Evolutionary conservation across 2,113 vertebrate genomes (phyloP).

Genomic region (Desmodus rotundus): DNA sequence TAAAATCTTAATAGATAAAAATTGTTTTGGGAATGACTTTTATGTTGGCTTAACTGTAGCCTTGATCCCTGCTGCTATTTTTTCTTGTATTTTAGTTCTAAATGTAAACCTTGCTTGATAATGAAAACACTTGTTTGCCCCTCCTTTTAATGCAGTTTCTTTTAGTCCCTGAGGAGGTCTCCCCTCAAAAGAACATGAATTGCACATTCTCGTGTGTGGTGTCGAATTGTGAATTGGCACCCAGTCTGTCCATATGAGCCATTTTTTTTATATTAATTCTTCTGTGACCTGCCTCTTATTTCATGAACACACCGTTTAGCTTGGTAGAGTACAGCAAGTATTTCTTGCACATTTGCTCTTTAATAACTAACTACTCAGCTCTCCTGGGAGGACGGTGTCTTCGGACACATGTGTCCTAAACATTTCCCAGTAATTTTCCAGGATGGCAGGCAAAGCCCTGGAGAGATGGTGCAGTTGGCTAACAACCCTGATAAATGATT

Average conservation of each 20-base stretch:
- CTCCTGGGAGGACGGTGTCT: background rate
- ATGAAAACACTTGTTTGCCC: background rate
- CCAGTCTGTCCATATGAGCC: background rate
- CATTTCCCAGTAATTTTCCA: conserved; percentile 17
- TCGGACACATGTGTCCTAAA: background rate
- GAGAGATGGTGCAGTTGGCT: background rate
- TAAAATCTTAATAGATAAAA: background rate
- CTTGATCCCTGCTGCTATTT: conserved; percentile 23
- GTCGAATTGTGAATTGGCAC: background rate
- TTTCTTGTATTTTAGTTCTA: background rate
- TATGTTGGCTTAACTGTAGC: background rate
- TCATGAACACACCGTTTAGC: background rate
- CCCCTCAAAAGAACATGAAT: background rate
- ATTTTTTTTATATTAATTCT: background rate
- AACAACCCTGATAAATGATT: background rate
- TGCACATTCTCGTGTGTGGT: background rate
- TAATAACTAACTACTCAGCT: background rate
- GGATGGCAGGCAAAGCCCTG: background rate
- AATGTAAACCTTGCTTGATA: background rate
- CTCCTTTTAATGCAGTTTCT: background rate
- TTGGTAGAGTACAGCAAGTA: background rate
- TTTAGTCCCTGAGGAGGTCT: background rate
- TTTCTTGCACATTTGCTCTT: background rate
- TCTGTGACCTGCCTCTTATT: background rate
- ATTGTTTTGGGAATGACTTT: background rate